Evolutionary conservation across 2,797 vertebrate species (phyloP).

Genomic region (Apogon talboti): DNA sequence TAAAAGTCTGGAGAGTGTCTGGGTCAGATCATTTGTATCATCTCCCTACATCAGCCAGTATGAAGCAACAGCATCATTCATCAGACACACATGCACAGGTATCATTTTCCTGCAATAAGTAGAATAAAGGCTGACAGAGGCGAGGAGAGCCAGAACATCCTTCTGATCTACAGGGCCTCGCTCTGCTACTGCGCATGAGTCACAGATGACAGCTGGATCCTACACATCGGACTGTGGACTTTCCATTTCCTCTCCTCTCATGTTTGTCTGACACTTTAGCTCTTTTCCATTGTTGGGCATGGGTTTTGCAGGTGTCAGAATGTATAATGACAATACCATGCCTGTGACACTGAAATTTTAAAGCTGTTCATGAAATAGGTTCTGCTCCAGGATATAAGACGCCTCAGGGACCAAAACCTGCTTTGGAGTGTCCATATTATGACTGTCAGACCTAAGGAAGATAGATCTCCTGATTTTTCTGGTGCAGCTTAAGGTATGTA

Average conservation of each 20-base stretch:
- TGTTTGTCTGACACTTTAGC: constrained; percentile 48
- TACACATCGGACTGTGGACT: constrained; percentile 47
- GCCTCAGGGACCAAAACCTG: no score
- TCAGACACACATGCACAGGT: constrained; percentile 9
- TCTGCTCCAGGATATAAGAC: no score
- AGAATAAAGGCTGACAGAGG: constrained; percentile 47
- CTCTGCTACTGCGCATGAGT: constrained; percentile 49
- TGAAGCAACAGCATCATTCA: constrained; percentile 5
- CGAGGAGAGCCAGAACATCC: constrained; percentile 45
- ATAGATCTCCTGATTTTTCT: no score
- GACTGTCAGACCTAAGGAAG: no score
- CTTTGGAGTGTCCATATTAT: no score
- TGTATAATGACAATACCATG: constrained; percentile 76
- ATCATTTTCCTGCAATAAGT: constrained; percentile 36
- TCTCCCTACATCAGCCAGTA: constrained; percentile 7
- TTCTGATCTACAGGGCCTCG: constrained; percentile 11
- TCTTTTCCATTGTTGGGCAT: constrained; percentile 53
- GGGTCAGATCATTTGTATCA: constrained; percentile 42
- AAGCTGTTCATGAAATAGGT: no score
- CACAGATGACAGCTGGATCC: constrained; percentile 56
- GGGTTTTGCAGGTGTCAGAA: constrained; percentile 35
- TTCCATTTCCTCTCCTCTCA: constrained; percentile 73
- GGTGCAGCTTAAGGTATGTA: no score
- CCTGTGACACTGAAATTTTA: constrained; percentile 21
- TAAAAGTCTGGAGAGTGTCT: constrained; percentile 26